These are phyloP conservation scores for Acanthurus lineatus DNA, from an alignment of 2,797 vertebrate genomes.

Conservation along the genomic window DNA sequence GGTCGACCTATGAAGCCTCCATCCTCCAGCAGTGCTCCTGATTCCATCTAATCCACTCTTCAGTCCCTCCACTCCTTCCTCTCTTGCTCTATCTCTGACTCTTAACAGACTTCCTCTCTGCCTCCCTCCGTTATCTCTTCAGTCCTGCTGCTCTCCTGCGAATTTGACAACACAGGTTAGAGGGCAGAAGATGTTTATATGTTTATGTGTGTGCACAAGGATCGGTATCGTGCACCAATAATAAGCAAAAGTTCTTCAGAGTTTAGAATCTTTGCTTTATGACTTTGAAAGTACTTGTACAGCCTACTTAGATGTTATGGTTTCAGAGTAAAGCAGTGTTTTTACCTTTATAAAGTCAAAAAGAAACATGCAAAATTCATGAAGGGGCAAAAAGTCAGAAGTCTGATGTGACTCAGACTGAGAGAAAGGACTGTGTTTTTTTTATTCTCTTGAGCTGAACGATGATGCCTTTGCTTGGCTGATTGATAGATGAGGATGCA, in stretches of 20 bases:
- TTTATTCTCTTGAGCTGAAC: conserved; percentile 25
- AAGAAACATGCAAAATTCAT: conserved; percentile 38
- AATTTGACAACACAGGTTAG: conserved; percentile 39
- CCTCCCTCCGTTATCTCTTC: conserved; percentile 36
- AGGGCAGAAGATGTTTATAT: conserved; percentile 13
- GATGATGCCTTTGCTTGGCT: conserved; percentile 38
- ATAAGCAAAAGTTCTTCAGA: conserved; percentile 20
- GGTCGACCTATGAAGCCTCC: conserved; percentile 24
- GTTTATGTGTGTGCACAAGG: conserved; percentile 6
- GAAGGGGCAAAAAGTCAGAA: conserved; percentile 35
- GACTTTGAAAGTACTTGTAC: conserved; percentile 22
- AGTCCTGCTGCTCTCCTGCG: conserved; percentile 22
- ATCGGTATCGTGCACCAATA: conserved; percentile 11
- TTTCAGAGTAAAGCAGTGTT: conserved; percentile 12
- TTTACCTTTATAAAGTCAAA: conserved; percentile 27
- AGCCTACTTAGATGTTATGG: not conserved
- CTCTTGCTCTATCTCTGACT: conserved; percentile 34
- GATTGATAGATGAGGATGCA: conserved; percentile 60
- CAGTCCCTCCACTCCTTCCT: conserved; percentile 23
- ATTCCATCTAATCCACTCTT: conserved; percentile 48
- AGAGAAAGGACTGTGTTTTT: conserved; percentile 2
- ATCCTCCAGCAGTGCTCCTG: conserved; percentile 30
- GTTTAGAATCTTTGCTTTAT: not conserved
- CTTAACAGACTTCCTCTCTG: conserved; percentile 19
- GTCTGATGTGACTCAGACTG: not conserved